Evolutionary conservation across 1,140 invertebrate species (phyloP), one percentile per base, ranked within the genome.

Genomic region (Diorhabda sublineata): DNA sequence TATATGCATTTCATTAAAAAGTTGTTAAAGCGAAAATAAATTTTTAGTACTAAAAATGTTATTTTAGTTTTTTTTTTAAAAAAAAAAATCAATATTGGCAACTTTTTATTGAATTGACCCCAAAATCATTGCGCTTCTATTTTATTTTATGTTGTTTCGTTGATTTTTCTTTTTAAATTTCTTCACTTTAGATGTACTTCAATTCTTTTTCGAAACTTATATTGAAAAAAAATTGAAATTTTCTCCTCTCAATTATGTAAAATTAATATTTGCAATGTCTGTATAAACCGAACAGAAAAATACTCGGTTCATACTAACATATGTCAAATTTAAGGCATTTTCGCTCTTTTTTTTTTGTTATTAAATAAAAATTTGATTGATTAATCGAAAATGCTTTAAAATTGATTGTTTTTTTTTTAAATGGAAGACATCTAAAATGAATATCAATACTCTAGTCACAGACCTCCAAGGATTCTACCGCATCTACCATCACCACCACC

Each of bases 401-500:
- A 52, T 52, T 52, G 6, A 52, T 52, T 52, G 47, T 52, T 52
- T 52, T 52, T 8, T 52, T 52, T 8, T 8, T 8, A 8, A 52
- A 52, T 4, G 6, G 47, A 6, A 52, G n/a, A 64, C 63, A 64
- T 64, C 63, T 64, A 57, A 64, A 64, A 64, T 64, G 63, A 64
- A 26, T 67, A 67, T 60, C 64, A 64, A 69, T 70, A 68, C 70
- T 70, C 69, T 74, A 78, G 76, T 75, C 76, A 83, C 85, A 87
- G 85, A 86, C 85, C 82, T 82, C 81, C 83, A 87, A 87, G 85
- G 86, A 87, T 42, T 58, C 68, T 26, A 58, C 71, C 26, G 56
- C 71, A n/a, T 47, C 76, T 26, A 26, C 26, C 26, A 26, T 26
- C 26, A 26, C 26, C 26, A 26, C 26, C 26, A 26, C 26, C 26